These are phyloP conservation scores for Promerops cafer DNA, from an alignment of 2,113 vertebrate genomes.

Conservation along the genomic window DNA sequence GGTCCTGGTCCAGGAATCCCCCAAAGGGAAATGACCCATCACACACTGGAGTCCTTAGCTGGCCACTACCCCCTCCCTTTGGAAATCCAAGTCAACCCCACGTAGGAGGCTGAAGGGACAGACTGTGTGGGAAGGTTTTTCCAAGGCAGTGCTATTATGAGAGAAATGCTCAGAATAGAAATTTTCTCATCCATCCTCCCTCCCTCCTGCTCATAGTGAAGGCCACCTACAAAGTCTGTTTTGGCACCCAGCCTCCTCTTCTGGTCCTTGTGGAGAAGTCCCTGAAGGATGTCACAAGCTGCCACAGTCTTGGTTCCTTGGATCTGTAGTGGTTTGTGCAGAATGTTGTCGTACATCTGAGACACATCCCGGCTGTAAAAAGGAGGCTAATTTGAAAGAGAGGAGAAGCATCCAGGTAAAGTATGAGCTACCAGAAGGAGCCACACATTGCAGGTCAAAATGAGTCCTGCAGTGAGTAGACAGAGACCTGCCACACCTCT, in stretches of 20 bases:
- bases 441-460: not conserved
- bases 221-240: constrained; percentile 88
- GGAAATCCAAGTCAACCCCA: not conserved
- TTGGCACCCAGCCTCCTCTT: constrained; percentile 88
- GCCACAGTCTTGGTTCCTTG: constrained; percentile 88
- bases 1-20: not conserved
- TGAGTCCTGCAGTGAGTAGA: not conserved
- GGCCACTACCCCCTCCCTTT: not conserved
- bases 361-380: constrained; percentile 90
- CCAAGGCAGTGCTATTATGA: not conserved
- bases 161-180: not conserved
- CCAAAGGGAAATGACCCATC: not conserved
- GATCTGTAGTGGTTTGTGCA: constrained; percentile 86
- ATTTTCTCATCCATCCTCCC: not conserved
- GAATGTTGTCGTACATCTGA: constrained; percentile 96
- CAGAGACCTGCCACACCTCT: not conserved
- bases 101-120: not conserved
- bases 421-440: not conserved
- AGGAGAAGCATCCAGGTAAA: constrained; percentile 1
- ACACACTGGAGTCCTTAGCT: not conserved
- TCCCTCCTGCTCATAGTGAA: not conserved
- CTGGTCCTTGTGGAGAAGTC: constrained; percentile 94
- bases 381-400: constrained; percentile 82
- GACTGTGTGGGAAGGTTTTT: not conserved
- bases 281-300: constrained; percentile 82